Base-by-base conservation (phyloP, 2,797 vertebrate genomes). In the Linurgus olivaceus region DNA sequence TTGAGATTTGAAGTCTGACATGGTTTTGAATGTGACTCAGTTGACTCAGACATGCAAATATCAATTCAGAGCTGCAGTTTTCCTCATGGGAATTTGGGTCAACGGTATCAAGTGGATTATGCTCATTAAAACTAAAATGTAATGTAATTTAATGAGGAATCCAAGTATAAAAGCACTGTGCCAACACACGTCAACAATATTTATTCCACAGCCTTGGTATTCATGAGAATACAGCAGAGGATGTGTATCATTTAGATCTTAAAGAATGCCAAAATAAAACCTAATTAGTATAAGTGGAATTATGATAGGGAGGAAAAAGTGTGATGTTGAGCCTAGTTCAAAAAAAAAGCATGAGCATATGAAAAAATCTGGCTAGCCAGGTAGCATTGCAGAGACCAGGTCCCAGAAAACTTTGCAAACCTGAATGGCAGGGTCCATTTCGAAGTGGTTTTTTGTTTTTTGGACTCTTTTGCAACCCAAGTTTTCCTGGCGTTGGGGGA, bases 121-220 rank as follows among this genome's bases (percentile, higher is more conserved):
- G 15, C 73, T 94, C 85, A 94, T 96, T 96, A 96, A 93, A 94
- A 94, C 75, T 70, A 75, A 91, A 91, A 90, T 75, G 50, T 57
- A 78, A 86, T 66, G 51, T 52, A 91, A 93, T 95, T 84, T 94
- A 94, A 90, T 91, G 93, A 96, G 48, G 73, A 91, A 95, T 93
- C 58, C 51, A 81, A 91, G 79, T 86, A 92, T 58, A 92, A 96
- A 94, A 96, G 25, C 70, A 78, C 58, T 72, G 73, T 84, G 66
- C 87, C 76, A 94, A 73, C 37, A 76, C 35, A 73, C 0, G 0
- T 77, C 76, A 86, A 92, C 57, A 88, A 38, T 94, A 78, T 93
- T 86, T 96, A 78, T 94, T 75, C 45, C 71, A 45, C 54, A 77
- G 65, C 58, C 90, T 86, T 78, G 50, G 54, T 80, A 75, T 96